phyloP scores from a whole-genome alignment of 1,140 invertebrate species.

The Antheraea mylitta region DNA sequence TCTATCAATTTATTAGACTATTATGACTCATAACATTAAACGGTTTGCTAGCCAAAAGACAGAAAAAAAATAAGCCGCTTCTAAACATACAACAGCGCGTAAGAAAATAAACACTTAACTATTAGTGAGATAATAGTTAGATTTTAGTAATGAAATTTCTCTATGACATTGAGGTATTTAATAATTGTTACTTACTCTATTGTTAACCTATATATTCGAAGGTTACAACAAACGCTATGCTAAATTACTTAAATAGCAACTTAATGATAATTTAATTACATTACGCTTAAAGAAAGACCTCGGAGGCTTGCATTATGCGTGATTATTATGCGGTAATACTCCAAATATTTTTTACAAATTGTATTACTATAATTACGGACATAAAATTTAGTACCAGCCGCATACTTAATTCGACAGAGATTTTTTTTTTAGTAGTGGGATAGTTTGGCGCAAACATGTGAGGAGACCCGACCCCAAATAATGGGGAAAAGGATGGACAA shows the following conservation, averaged over 20 bases:
- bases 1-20: neutral
- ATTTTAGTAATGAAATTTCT: neutral
- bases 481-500: no score
- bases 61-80: slow-evolving; percentile 2
- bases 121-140: neutral
- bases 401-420: no score
- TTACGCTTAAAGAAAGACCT: neutral
- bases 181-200: neutral
- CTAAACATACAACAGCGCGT: neutral
- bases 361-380: no score
- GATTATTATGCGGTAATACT: neutral
- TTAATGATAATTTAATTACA: slow-evolving; percentile 4
- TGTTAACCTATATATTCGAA: neutral
- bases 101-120: neutral
- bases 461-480: no score
- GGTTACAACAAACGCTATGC: neutral
- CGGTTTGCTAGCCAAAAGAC: neutral
- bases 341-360: neutral
- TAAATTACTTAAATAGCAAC: neutral
- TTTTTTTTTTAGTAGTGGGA: no score
- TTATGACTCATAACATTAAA: slow-evolving; percentile 5
- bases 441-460: no score
- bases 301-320: neutral
- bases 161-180: neutral
- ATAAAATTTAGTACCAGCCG: no score